A percentile compares a stretch with the other conserved stretches of the same genome.
phyloP scores from a whole-genome alignment of 2,113 vertebrate species.

The Carassius gibelio region DNA sequence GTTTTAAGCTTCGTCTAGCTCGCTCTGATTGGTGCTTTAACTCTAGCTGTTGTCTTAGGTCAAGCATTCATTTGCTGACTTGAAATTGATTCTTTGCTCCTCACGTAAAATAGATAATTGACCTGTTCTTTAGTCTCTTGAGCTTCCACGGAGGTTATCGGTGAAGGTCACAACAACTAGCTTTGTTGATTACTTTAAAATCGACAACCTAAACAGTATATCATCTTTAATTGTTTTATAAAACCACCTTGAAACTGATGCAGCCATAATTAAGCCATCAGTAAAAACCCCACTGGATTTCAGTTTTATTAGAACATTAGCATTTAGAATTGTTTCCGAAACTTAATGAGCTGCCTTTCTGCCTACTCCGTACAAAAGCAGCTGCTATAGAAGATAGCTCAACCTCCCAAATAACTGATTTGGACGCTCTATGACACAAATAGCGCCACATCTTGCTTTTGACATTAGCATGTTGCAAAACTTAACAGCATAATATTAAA shows the following conservation, averaged over 20 bases:
- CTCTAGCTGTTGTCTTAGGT: slow-evolving; percentile 16
- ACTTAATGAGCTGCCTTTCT: neutral
- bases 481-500: neutral
- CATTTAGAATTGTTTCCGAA: neutral
- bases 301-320: neutral
- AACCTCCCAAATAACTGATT: neutral
- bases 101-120: slow-evolving; percentile 61
- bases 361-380: neutral
- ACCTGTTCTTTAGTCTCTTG: slow-evolving; percentile 44
- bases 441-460: neutral
- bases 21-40: slow-evolving; percentile 2
- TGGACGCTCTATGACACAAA: neutral
- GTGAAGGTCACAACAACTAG: slow-evolving; percentile 42
- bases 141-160: slow-evolving; percentile 50
- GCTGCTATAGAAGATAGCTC: neutral
- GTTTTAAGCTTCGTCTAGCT: neutral
- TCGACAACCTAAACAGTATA: slow-evolving; percentile 32
- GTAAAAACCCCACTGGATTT: neutral
- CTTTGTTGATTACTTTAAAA: neutral
- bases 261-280: slow-evolving; percentile 27
- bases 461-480: neutral
- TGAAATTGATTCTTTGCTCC: slow-evolving; percentile 56
- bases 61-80: slow-evolving; percentile 46
- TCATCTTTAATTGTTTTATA: slow-evolving; percentile 33
- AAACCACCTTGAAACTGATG: slow-evolving; percentile 21